Evolutionary conservation across 1,140 invertebrate genomes (phyloP).

Genomic region (Bombus soroeensis): DNA sequence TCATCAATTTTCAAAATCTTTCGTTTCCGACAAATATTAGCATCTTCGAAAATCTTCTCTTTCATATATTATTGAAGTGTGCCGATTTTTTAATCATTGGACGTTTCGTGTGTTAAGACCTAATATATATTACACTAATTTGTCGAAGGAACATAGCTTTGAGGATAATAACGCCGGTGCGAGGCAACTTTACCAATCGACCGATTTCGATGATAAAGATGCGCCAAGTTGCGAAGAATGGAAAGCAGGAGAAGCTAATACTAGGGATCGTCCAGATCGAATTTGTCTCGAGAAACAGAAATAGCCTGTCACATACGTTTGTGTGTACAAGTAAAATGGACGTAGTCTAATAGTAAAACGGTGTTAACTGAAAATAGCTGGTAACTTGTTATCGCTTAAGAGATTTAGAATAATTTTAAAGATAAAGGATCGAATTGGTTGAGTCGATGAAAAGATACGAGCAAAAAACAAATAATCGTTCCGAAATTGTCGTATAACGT

Average conservation of each 20-base stretch:
- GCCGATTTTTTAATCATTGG: background rate
- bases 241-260: conserved; percentile 4
- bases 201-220: background rate
- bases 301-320: background rate
- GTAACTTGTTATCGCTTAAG: conserved; percentile 30
- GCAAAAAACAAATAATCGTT: no score
- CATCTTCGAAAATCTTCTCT: background rate
- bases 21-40: background rate
- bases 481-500: background rate
- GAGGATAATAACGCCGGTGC: background rate
- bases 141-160: conserved; percentile 1
- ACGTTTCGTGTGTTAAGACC: background rate
- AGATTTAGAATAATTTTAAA: conserved; percentile 29
- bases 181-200: background rate
- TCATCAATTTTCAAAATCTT: background rate
- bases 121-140: background rate
- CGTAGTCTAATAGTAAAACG: conserved; percentile 9
- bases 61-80: background rate
- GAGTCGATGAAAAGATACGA: conserved; percentile 20
- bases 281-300: conserved; percentile 22
- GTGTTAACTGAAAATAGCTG: conserved; percentile 17
- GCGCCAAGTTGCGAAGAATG: background rate
- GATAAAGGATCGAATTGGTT: background rate
- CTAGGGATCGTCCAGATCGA: conserved; percentile 45
- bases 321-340: background rate